phyloP scores from a whole-genome alignment of 2,888 invertebrate species.

The Dicroscelio sp. region DNA sequence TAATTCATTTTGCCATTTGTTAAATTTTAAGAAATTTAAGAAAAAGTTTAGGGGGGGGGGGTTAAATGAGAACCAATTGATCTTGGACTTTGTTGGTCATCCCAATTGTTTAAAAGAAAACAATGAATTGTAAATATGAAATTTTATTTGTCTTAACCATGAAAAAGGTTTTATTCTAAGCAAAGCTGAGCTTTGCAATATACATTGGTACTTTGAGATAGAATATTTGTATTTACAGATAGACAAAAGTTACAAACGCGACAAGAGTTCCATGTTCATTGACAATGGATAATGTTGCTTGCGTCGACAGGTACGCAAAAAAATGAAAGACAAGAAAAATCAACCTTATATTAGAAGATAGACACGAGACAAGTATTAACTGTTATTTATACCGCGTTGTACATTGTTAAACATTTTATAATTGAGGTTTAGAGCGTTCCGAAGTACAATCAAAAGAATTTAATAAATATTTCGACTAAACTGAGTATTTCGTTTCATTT shows the following conservation, averaged over 20 bases:
- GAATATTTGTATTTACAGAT: slow-evolving; percentile 42
- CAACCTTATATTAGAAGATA: slow-evolving; percentile 28
- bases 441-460: slow-evolving; percentile 47
- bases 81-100: too few species aligned
- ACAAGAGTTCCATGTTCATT: background rate
- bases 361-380: slow-evolving; percentile 63
- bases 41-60: too few species aligned
- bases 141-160: too few species aligned
- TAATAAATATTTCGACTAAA: slow-evolving; percentile 69
- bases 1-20: background rate
- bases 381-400: slow-evolving; percentile 73
- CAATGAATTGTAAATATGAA: too few species aligned
- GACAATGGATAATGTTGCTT: background rate
- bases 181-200: slow-evolving; percentile 37
- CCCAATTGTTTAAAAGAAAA: too few species aligned
- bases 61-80: too few species aligned
- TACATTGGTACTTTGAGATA: slow-evolving; percentile 51
- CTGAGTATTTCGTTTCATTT: background rate
- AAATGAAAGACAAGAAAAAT: too few species aligned
- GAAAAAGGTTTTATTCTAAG: background rate
- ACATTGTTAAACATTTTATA: slow-evolving; percentile 70
- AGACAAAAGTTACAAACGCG: slow-evolving; percentile 53
- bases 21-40: background rate
- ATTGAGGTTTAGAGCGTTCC: slow-evolving; percentile 36
- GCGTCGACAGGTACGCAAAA: slow-evolving; percentile 14